Evolutionary conservation across 2,888 invertebrate species (phyloP).

Genomic region (Elysia crispata): DNA sequence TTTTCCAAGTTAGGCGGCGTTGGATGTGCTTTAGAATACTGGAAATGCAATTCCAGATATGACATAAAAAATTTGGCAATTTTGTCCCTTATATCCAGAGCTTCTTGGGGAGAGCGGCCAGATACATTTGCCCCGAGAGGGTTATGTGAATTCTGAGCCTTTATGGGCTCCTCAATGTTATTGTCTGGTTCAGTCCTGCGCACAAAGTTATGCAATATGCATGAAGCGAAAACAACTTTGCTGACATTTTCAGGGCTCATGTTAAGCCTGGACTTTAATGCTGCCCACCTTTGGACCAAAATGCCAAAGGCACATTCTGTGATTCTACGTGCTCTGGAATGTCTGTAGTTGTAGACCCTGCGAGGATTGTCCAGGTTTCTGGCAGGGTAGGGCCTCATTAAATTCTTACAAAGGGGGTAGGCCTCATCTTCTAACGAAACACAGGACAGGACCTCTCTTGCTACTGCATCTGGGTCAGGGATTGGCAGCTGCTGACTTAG

Average conservation of each 20-base stretch:
- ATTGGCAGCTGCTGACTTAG: too few species aligned
- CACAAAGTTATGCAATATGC: slow-evolving; percentile 6
- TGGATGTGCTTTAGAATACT: not conserved
- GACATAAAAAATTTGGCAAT: slow-evolving; percentile 4
- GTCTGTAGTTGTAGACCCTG: slow-evolving; percentile 16
- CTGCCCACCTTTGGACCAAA: not conserved
- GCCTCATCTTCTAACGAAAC: slow-evolving; percentile 11
- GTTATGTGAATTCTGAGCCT: too few species aligned
- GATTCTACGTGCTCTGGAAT: not conserved
- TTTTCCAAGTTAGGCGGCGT: too few species aligned
- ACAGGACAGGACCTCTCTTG: too few species aligned
- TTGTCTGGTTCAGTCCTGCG: not conserved
- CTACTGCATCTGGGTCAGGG: too few species aligned
- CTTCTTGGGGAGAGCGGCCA: not conserved
- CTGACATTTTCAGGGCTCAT: not conserved
- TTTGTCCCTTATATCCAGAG: slow-evolving; percentile 1
- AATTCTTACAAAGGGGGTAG: not conserved
- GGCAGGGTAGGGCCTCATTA: not conserved
- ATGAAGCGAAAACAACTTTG: not conserved
- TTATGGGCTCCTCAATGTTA: not conserved
- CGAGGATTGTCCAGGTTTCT: not conserved
- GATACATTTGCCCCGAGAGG: too few species aligned
- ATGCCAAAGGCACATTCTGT: slow-evolving; percentile 13
- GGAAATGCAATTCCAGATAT: not conserved
- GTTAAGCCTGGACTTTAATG: not conserved